These are phyloP conservation scores for Bombus cullumanus DNA, from an alignment of 1,140 invertebrate genomes.

Conservation along the genomic window DNA sequence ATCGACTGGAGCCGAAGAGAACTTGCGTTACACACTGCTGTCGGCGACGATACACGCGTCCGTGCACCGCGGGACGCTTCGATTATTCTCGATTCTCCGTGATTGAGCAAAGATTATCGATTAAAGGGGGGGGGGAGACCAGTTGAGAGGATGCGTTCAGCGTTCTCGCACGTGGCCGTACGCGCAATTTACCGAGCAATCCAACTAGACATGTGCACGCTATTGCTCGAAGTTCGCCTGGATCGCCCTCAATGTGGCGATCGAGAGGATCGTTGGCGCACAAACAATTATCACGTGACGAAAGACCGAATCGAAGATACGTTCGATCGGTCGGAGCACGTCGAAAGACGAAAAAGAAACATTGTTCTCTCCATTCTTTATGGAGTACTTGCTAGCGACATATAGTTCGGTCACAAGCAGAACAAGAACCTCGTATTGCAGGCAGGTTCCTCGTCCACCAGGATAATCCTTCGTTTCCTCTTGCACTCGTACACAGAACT, in stretches of 20 bases:
- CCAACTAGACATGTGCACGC: not conserved
- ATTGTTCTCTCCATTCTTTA: not conserved
- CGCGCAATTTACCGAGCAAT: not conserved
- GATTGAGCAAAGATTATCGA: constrained; percentile 69
- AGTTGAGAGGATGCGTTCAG: constrained; percentile 22
- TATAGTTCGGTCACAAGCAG: not conserved
- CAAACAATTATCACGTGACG: not conserved
- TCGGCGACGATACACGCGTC: constrained; percentile 43
- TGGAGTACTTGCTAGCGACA: not conserved
- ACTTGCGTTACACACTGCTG: constrained; percentile 36
- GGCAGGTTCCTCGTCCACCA: no score
- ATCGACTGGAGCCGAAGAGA: constrained; percentile 5
- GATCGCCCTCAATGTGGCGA: not conserved
- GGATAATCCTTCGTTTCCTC: not conserved
- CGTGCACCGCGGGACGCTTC: constrained; percentile 16
- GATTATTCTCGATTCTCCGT: constrained; percentile 60
- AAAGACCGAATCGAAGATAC: not conserved
- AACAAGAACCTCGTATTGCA: constrained; percentile 14
- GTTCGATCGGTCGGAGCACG: constrained; percentile 11
- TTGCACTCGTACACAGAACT: not conserved
- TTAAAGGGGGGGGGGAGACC: constrained; percentile 51
- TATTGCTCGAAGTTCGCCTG: not conserved
- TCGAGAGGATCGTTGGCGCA: not conserved
- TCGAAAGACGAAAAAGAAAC: constrained; percentile 20
- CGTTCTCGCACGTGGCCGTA: not conserved